phyloP scores from a whole-genome alignment of 2,888 invertebrate species.

The Clitarchus hookeri region DNA sequence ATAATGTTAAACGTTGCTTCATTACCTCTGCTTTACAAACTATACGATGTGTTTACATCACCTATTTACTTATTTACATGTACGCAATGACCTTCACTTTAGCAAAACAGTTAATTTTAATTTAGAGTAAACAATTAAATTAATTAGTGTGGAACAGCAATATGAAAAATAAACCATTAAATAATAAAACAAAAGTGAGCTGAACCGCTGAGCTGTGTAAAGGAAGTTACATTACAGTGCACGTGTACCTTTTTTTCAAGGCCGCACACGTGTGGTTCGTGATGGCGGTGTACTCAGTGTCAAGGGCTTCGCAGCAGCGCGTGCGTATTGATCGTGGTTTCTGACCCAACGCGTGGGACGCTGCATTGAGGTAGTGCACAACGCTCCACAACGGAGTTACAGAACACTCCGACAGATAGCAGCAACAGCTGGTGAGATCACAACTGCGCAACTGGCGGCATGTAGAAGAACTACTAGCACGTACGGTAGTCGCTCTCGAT shows the following conservation, averaged over 20 bases:
- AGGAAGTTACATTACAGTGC: not conserved
- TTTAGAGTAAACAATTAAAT: too few species aligned
- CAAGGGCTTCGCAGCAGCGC: slow-evolving; percentile 21
- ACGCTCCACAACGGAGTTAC: not conserved
- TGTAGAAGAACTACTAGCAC: not conserved
- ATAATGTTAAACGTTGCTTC: too few species aligned
- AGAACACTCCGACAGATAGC: not conserved
- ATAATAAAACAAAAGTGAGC: too few species aligned
- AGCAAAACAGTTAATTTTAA: too few species aligned
- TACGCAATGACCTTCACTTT: too few species aligned
- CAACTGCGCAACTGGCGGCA: not conserved
- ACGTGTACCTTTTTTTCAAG: not conserved
- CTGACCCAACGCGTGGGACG: slow-evolving; percentile 30
- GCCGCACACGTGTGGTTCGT: not conserved
- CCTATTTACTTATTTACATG: too few species aligned
- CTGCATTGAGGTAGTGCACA: slow-evolving; percentile 31
- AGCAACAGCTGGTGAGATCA: not conserved
- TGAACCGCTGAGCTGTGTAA: too few species aligned
- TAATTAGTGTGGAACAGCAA: too few species aligned
- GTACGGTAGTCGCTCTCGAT: not conserved
- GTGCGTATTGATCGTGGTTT: slow-evolving; percentile 28
- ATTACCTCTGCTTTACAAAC: too few species aligned
- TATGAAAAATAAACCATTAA: too few species aligned
- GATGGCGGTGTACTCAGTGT: not conserved
- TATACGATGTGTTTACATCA: too few species aligned